Evolutionary conservation across 2,888 invertebrate species (phyloP).

Genomic region (Alviniconcha strummeri): DNA sequence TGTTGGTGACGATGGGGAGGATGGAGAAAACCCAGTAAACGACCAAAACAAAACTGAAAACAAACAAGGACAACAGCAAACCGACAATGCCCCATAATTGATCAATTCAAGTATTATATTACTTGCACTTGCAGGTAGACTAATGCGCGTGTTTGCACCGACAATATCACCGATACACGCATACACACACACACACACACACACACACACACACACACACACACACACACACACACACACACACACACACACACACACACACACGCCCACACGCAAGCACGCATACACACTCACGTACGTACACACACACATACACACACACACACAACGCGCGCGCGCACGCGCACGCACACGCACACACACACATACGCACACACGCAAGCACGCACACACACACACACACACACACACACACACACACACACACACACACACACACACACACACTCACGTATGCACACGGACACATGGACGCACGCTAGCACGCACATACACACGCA

Average conservation of each 20-base stretch:
- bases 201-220: background rate
- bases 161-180: background rate
- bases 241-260: conserved; percentile 11
- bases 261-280: background rate
- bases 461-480: background rate
- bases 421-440: background rate
- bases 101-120: background rate
- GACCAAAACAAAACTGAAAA: too few relatives aligned
- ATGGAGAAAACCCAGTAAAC: too few relatives aligned
- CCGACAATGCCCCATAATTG: too few relatives aligned
- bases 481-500: background rate
- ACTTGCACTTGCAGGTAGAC: background rate
- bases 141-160: background rate
- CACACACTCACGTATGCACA: background rate
- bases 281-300: background rate
- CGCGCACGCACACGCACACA: background rate
- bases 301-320: background rate
- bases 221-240: background rate
- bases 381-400: background rate
- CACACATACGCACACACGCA: conserved; percentile 6
- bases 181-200: background rate
- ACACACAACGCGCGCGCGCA: background rate
- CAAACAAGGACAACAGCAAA: too few relatives aligned
- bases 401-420: background rate
- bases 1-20: background rate